Evolutionary conservation across 1,140 invertebrate genomes (phyloP), one percentile per base, ranked within the genome.

Genomic region (Drosophila gunungcola): DNA sequence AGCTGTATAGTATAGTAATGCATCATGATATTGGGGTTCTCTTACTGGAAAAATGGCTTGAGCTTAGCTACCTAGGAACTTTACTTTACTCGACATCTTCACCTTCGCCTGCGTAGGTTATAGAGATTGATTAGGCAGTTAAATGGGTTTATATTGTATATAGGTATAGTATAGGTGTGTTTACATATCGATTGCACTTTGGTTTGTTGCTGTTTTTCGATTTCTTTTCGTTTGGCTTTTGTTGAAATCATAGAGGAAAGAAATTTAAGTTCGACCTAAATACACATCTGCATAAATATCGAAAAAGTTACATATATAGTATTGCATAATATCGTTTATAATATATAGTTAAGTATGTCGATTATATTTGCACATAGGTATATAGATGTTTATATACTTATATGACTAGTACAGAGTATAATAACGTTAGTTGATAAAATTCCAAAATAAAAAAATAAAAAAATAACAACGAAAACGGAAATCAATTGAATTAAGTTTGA

Each of bases 201-300:
- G 81, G 81, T 85, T 85, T 85, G 81, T 86, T 86, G 63, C 74
- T 78, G 82, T 86, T 88, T 73, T 57, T 51, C 11, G 48, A 43
- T 58, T 63, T 46, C 21, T 60, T 56, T 45, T 51, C 48, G 45
- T 76, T 78, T 77, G 51, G 67, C 53, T 64, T 43, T 76, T 76
- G 36, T 60, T 54, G 38, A 80, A 74, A 80, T 73, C 48, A 77
- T 77, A 81, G 73, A 54, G 64, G 55, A 65, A 78, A 75, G 57
- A 82, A 86, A 72, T 85, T 82, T 52, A 75, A 75, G 69, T 81
- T 83, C 62, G 38, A 60, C 83, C 83, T 86, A 86, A 86, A 88
- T 86, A 86, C 79, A 79, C 62, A 65, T 86, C 79, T 79, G 79
- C 79, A 88, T 86, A 70, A 83, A 86, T 88, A 88, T 86, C 57